Conservation (phyloP, 2,113 vertebrate genomes). For the Coptodon bakossiorum region DNA sequence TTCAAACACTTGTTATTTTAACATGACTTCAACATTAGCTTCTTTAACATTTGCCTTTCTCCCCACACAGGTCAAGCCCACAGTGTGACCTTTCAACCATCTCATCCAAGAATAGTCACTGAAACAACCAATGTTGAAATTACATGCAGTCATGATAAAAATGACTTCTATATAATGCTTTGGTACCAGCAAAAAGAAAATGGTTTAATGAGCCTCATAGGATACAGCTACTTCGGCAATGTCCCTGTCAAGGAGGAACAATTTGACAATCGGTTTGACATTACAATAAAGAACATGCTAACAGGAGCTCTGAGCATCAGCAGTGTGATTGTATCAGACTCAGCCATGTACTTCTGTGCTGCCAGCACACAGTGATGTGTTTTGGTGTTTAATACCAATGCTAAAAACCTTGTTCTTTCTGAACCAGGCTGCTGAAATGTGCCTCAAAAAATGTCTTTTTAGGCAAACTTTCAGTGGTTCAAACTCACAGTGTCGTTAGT, state of each 20-base stretch:
- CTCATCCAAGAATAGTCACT: background rate
- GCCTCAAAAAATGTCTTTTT: background rate
- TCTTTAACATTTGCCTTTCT: accelerated
- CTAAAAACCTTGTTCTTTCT: slow-evolving; percentile 20
- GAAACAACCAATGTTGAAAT: background rate
- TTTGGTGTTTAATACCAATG: background rate
- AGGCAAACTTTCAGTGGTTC: background rate
- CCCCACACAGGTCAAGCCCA: background rate
- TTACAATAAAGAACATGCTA: background rate
- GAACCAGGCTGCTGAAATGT: background rate
- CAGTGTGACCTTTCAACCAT: background rate
- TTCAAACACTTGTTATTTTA: background rate
- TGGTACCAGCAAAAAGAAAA: slow-evolving; percentile 47
- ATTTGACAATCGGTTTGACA: background rate
- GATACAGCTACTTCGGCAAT: background rate
- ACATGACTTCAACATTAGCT: background rate
- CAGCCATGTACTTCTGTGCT: slow-evolving; percentile 66
- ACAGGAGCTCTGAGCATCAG: slow-evolving; percentile 40
- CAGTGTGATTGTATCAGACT: background rate
- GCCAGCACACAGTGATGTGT: slow-evolving; percentile 60
- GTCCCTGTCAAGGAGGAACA: background rate
- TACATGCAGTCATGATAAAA: slow-evolving; percentile 37
- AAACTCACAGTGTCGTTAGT: background rate
- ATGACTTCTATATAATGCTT: background rate
- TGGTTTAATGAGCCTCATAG: slow-evolving; percentile 34